Base-by-base conservation (phyloP, 2,113 vertebrate species). In the Oryzias javanicus region DNA sequence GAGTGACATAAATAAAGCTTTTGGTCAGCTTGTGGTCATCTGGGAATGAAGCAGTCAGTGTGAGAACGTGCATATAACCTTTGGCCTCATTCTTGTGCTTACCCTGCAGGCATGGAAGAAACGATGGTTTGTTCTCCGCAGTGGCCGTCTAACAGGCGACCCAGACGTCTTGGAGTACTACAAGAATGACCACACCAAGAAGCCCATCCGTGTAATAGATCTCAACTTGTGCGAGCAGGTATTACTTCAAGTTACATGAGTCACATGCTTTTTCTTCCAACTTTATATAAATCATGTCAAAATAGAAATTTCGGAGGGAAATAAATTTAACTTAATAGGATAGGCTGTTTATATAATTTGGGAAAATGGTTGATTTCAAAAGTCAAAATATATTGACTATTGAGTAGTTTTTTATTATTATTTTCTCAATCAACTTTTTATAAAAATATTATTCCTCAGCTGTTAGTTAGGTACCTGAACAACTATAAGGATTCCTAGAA, bases 101-200 rank as follows among this genome's bases (percentile, higher is more conserved):
- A 35, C 61, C 65, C 79, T 73, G 81, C 88, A 99, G 97, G 97
- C 97, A 86, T 99, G 97, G 97, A 99, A 99, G 91, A 97, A 97
- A 85, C 92, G 97, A 80, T 99, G 97, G 97, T 99, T 99, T 86
- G 88, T 99, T 69, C 92, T 99, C 67, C 96, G 97, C 88, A 97
- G 96, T 0, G 97, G 97, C 66, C 95, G 96, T 83, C 80, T 99
- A 86, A 95, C 97, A 0, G 97, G 97, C 74, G 97, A 99, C 86
- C 96, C 97, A 4, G 97, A 99, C 66, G 95, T 99, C 50, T 63
- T 99, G 91, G 97, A 99, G 79, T 99, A 99, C 84, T 99, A 99
- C 93, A 99, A 99, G 91, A 99, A 98, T 93, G 96, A 99, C 91
- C 95, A 97, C 50, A 90, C 96, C 82, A 98, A 98, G 88, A 99